Base-by-base conservation (phyloP, 2,113 vertebrate genomes). In the Misgurnus mizolepis region DNA sequence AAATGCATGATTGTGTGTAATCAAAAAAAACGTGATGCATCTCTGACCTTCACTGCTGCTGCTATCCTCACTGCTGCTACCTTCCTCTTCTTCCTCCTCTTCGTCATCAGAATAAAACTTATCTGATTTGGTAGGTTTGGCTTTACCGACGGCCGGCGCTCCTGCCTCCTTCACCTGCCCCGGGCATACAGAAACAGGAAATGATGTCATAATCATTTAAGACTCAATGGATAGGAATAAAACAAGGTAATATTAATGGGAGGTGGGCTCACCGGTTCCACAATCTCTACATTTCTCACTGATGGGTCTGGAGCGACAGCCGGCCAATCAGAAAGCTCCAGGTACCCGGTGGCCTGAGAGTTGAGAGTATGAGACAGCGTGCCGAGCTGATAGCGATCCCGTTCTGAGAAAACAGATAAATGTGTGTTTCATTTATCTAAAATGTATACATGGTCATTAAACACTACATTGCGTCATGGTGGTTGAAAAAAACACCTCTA, bases 261-360 rank as follows among this genome's bases (percentile, higher is more conserved):
- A 39, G 40, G 17, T 9, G 9, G 12, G 78, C 93, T 22, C 94
- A 98, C 98, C 88, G 91, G 88, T 85, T 97, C 96, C 0, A 93
- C 86, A 74, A 96, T 88, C 4, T 99, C 96, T 9, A 99, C 96
- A 0, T 97, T 98, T 88, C 98, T 93, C 85, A 96, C 96, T 0
- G 96, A 94, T 41, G 94, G 94, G 88, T 99, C 96, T 1, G 97
- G 97, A 1, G 96, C 96, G 67, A 93, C 93, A 45, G 91, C 89
- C 2, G 96, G 98, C 97, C 98, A 99, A 85, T 97, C 91, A 0
- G 94, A 96, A 72, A 99, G 95, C 90, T 99, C 96, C 90, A 96
- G 92, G 91, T 98, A 99, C 4, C 96, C 97, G 0, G 82, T 71
- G 18, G 96, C 94, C 93, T 93, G 95, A 76, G 83, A 89, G 79